Base-by-base conservation (phyloP, 2,113 vertebrate genomes). In the Poeciliopsis occidentalis region DNA sequence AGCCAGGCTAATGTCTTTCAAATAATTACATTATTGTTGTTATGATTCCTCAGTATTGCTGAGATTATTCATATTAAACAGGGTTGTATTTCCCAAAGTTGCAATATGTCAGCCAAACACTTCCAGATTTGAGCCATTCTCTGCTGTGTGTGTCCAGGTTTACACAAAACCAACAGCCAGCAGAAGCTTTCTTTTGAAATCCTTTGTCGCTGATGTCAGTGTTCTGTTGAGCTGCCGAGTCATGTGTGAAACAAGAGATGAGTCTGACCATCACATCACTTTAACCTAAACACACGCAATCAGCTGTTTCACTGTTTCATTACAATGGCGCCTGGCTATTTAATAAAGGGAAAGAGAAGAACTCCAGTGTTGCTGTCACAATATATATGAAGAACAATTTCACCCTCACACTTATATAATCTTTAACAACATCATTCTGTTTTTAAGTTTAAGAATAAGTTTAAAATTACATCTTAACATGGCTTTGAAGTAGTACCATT, bases 51-150 rank as follows among this genome's bases (percentile, higher is more conserved):
- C 29, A 30, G 19, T n/a, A 54, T 60, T 80, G 44, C 54, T 64
- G 6, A 34, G 71, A 61, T 79, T 76, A 71, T 82, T 85, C 79
- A 60, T 61, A 39, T 65, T 76, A 79, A 71, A 69, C 51, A 69
- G 37, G 54, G 67, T 75, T 79, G 69, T 70, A 39, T 44, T 73
- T 74, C 73, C 79, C 64, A 15, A 76, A 78, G 60, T 57, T 37
- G 34, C 34, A 11, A 65, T 27, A 64, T 64, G 66, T 73, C 71
- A 61, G 81, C 78, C 84, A 80, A 60, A 82, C 85, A 63, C 61
- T 76, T 73, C 78, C 75, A 76, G 65, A 81, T 79, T 57, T 81
- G 81, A 71, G 64, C 57, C 61, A 65, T 78, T 34, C 32, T 34
- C 32, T 34, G 44, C 44, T 17, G 44, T 47, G 15, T 47, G 15